phyloP scores from a whole-genome alignment of 2,797 vertebrate genomes.

The Momotus momota region DNA sequence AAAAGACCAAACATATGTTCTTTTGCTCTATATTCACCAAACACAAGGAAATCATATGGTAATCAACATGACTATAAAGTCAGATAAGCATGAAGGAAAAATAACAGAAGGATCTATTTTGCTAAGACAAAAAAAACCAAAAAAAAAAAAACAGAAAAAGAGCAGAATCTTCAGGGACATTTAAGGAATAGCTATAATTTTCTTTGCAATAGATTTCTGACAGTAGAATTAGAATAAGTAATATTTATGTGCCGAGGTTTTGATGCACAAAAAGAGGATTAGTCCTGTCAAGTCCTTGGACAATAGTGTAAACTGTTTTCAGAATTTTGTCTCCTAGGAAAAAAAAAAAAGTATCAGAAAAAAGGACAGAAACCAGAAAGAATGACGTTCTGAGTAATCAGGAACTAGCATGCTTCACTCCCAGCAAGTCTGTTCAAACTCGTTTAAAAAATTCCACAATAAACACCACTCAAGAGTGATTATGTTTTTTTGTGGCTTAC shows the following conservation, averaged over 20 bases:
- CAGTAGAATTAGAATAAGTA: not conserved
- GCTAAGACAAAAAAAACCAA: not conserved
- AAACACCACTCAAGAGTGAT: not conserved
- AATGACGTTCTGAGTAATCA: not conserved
- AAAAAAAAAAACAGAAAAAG: not conserved
- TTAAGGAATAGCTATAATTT: not conserved
- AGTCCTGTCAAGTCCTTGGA: not conserved
- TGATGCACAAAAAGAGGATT: not conserved
- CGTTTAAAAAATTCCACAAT: not conserved
- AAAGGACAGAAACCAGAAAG: not conserved
- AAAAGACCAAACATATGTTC: not conserved
- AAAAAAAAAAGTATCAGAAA: not conserved
- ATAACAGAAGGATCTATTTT: not conserved
- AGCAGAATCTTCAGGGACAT: not conserved
- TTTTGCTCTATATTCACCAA: not conserved
- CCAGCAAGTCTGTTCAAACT: not conserved
- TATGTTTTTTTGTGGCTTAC: not conserved
- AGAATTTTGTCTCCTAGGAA: not conserved
- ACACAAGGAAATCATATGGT: not conserved
- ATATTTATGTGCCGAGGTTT: not conserved
- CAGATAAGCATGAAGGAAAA: not conserved
- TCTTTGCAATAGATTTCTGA: not conserved
- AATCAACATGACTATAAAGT: not conserved
- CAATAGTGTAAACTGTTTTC: not conserved
- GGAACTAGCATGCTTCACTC: not conserved